phyloP scores from a whole-genome alignment of 2,888 invertebrate species.

The Macrostomum cliftonense region DNA sequence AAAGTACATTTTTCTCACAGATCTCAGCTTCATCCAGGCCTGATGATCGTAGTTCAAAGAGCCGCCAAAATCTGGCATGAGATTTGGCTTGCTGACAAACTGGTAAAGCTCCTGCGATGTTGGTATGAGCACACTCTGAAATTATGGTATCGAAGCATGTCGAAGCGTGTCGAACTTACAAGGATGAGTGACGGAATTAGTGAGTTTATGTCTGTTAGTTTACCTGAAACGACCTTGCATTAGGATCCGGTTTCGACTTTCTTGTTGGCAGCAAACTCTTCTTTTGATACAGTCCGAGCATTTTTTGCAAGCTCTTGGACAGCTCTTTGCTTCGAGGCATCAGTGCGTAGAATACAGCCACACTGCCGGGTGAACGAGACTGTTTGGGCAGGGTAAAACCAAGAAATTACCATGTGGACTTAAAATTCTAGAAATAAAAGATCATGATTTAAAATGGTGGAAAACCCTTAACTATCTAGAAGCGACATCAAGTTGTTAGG shows the following conservation, averaged over 20 bases:
- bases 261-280: neutral
- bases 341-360: neutral
- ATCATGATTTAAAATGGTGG: too few species aligned
- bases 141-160: too few species aligned
- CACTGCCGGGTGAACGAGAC: neutral
- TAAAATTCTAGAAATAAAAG: too few species aligned
- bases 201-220: too few species aligned
- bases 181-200: too few species aligned
- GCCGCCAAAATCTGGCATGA: constrained; percentile 2
- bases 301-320: neutral
- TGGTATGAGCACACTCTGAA: neutral
- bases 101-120: neutral
- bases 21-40: neutral
- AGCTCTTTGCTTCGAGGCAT: neutral
- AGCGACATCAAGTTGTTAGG: too few species aligned
- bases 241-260: too few species aligned
- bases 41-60: constrained; percentile 1
- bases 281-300: constrained; percentile 2
- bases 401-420: too few species aligned
- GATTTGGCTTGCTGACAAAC: neutral
- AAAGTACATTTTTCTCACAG: neutral
- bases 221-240: too few species aligned
- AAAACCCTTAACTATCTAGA: too few species aligned
- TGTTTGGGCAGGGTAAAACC: neutral
- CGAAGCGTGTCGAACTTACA: too few species aligned